Evolutionary conservation across 1,140 invertebrate genomes (phyloP), one percentile per base, ranked within the genome.

Genomic region (Aphidius gifuensis): DNA sequence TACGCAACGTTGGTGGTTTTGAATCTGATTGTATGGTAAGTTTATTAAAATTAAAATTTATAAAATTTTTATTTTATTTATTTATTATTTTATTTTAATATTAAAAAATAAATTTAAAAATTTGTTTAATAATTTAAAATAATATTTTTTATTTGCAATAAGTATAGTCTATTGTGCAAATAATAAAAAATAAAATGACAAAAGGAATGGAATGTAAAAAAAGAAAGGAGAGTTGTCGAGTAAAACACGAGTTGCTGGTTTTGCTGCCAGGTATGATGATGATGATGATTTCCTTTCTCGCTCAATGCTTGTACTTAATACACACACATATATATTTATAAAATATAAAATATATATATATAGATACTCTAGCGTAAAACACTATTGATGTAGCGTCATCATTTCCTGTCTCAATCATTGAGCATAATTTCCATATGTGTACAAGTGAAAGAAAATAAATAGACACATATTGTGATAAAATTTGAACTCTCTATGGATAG

Each of bases 1-100:
- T 86, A 53, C 74, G 82, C 48, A 83, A 80, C 55, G 73, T 82
- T 51, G 74, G 71, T 5, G 64, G 61, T 9, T 71, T 66, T 40
- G 45, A 40, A 1, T 69, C 64, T 39, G 66, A 74, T 40, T 72
- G 64, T 60, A 54, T 71, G 70, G 79, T 78, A 53, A 79, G 76
- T 63, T 53, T 16, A 49, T 50, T 56, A 38, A 60, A 43, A 50
- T 60, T 57, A 16, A 16, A 16, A 16, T 16, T 16, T 16, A 16
- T 16, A 16, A 16, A 46, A 43, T 55, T 59, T 62, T 54, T 58
- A 48, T 51, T 9, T 56, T 62, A 66, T 40, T 49, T 3, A 56
- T 49, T 39, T 11, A 9, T 55, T 45, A n/a, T 16, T 16, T 16
- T 16, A 21, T 16, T 45, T n/a, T 43, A 8, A 43, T 50, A n/a